Base-by-base conservation (phyloP, 2,113 vertebrate species). In the Callorhinus ursinus region DNA sequence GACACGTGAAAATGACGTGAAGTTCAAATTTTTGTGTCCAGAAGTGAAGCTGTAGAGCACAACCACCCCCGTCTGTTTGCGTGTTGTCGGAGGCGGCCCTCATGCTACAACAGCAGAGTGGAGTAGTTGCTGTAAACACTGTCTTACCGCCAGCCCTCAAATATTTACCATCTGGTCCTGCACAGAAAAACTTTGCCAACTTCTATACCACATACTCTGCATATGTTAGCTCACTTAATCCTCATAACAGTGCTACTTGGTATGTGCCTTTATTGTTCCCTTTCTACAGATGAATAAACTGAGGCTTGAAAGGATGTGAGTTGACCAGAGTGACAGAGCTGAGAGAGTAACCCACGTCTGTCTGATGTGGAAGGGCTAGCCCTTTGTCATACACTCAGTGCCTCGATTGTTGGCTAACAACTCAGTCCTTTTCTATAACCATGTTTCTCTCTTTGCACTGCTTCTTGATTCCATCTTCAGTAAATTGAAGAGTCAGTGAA, bases 171-270 rank as follows among this genome's bases (percentile, higher is more conserved):
- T 87, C 31, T 95, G 85, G n/a, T 79, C 82, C 61, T 74, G 6
- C 13, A 22, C 12, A n/a, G 87, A 82, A 69, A 89, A 91, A 28
- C 8, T 24, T 55, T n/a, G 85, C 82, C 57, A 94, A 19, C 1
- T 4, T 19, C 26, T 24, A 0, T 39, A 19, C 24, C 28, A 42
- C 6, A 9, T 4, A 53, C 1, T 71, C 74, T 76, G 21, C n/a
- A 39, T 22, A 11, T 59, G 26, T 76, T 33, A 81, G 19, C 12
- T 21, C 31, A 2, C 3, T 19, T 49, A 53, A 22, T 74, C 33
- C 9, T 59, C 12, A 8, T 61, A 36, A 33, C 3, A 57, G 0
- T 10, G 3, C 12, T n/a, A 4, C 10, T 19, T 0, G 1, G 11
- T n/a, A 2, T 77, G 55, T 96, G 57, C 69, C 24, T 96, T 0